A percentile compares a stretch with the other conserved stretches of the same genome.
These are phyloP conservation scores for Siniperca chuatsi DNA, from an alignment of 2,113 vertebrate species.

Conservation along the genomic window DNA sequence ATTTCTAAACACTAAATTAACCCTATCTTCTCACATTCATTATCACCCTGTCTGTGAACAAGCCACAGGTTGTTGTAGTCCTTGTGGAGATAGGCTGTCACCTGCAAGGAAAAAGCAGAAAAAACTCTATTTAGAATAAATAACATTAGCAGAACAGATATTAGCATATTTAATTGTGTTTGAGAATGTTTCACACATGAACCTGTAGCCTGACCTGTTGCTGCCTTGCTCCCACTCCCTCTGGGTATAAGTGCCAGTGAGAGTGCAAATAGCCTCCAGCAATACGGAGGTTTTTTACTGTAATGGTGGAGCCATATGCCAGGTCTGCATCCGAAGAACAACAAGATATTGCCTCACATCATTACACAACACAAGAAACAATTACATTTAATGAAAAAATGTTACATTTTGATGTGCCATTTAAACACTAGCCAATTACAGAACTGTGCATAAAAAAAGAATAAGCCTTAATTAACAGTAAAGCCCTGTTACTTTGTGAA, in stretches of 20 bases:
- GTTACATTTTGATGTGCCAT: neutral
- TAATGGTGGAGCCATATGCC: conserved; percentile 94
- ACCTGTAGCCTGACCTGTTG: conserved; percentile 88
- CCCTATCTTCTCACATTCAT: conserved; percentile 83
- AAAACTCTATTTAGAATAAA: neutral
- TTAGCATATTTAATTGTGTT: neutral
- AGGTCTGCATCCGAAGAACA: conserved; percentile 84
- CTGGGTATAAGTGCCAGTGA: conserved; percentile 97
- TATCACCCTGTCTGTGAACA: conserved; percentile 88
- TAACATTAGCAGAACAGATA: neutral
- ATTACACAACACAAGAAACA: conserved; percentile 4
- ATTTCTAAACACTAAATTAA: neutral
- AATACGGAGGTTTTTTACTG: conserved; percentile 94
- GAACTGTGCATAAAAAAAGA: neutral
- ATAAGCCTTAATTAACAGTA: neutral
- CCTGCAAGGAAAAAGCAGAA: conserved; percentile 78
- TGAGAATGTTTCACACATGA: neutral
- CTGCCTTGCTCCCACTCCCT: conserved; percentile 92
- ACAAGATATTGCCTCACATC: neutral
- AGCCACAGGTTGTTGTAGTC: conserved; percentile 98
- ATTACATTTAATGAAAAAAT: neutral
- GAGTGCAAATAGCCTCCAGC: conserved; percentile 97
- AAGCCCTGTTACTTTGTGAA: conserved; percentile 6
- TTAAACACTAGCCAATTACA: neutral
- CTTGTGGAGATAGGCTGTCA: conserved; percentile 97